Evolutionary conservation across 2,888 invertebrate genomes (phyloP).

Genomic region (Nymphalis urticae): DNA sequence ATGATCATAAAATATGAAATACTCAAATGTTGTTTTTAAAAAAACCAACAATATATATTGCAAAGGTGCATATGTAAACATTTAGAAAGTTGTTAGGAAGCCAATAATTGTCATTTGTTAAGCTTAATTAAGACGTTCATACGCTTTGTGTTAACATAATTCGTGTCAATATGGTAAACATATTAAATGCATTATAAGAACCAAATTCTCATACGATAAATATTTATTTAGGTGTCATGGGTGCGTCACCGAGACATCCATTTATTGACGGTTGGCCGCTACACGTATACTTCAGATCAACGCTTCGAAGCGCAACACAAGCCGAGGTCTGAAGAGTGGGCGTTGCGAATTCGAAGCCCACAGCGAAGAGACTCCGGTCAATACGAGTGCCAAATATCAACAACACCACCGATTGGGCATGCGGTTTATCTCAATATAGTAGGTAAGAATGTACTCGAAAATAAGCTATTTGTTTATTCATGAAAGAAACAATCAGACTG

Average conservation of each 20-base stretch:
- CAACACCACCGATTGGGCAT: constrained; percentile 91
- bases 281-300: constrained; percentile 92
- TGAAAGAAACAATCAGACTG: neutral
- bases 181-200: too few species aligned
- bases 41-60: too few species aligned
- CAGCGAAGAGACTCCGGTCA: constrained; percentile 93
- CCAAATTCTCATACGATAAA: neutral
- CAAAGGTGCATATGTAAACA: too few species aligned
- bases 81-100: too few species aligned
- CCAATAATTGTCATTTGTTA: too few species aligned
- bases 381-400: constrained; percentile 94
- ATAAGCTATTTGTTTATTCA: constrained; percentile 1
- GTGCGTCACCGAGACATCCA: constrained; percentile 95
- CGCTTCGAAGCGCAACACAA: constrained; percentile 91
- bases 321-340: constrained; percentile 94
- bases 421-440: constrained; percentile 89
- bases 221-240: constrained; percentile 90
- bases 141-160: too few species aligned
- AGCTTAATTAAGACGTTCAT: too few species aligned
- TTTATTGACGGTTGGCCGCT: constrained; percentile 92
- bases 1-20: too few species aligned
- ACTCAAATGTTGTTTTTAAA: too few species aligned
- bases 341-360: constrained; percentile 82
- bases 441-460: constrained; percentile 80
- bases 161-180: too few species aligned